phyloP scores from a whole-genome alignment of 2,113 vertebrate species.

The Macrotus californicus region DNA sequence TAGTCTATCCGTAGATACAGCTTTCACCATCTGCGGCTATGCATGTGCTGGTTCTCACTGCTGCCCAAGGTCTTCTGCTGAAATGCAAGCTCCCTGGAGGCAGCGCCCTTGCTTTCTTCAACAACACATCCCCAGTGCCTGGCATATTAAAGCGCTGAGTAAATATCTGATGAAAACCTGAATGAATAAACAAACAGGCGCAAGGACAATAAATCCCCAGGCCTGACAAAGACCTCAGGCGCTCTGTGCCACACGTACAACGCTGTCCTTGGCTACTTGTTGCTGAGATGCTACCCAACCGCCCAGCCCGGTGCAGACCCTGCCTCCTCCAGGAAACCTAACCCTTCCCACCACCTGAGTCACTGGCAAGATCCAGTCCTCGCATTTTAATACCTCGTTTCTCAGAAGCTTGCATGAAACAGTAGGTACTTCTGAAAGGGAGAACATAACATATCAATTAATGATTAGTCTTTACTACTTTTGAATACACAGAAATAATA shows the following conservation, averaged over 20 bases:
- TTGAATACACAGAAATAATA: not conserved
- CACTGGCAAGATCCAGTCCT: not conserved
- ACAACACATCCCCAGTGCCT: too few relatives aligned
- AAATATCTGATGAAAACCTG: not conserved
- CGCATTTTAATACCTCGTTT: not conserved
- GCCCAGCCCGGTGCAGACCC: not conserved
- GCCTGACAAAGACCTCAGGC: not conserved
- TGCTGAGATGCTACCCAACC: not conserved
- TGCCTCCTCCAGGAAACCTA: not conserved
- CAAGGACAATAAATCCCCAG: not conserved
- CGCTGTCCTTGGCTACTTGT: not conserved
- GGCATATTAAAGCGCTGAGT: not conserved
- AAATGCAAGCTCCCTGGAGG: not conserved
- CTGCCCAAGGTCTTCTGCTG: not conserved
- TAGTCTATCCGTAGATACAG: not conserved
- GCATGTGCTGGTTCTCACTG: not conserved
- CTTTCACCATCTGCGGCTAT: not conserved
- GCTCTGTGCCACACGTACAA: fast-evolving
- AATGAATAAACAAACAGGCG: not conserved
- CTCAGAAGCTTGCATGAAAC: not conserved
- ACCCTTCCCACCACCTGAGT: not conserved
- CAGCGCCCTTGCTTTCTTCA: not conserved
- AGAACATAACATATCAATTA: not conserved
- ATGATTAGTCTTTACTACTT: not conserved
- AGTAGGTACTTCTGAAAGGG: not conserved